Base-by-base conservation (phyloP, 2,888 invertebrate genomes). In the Lobophora halterata region DNA sequence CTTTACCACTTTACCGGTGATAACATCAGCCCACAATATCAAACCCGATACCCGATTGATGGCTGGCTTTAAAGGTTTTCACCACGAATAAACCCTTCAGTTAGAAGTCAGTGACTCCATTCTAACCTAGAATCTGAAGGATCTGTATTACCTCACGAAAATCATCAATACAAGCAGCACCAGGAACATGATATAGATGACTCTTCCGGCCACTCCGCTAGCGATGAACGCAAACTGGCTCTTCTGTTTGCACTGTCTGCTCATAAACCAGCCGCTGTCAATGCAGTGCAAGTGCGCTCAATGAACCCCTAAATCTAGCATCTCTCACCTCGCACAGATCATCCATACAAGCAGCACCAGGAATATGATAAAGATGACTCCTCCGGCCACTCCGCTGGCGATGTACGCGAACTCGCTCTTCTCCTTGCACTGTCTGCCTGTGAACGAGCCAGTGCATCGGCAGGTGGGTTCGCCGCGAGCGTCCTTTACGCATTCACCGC, bases 161-260 rank as follows among this genome's bases (percentile, higher is more conserved):
- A 97, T 97, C 97, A 97, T 97, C 97, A 97, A 97, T 58, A 97
- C 96, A 34, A 97, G 91, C 49, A 97, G 89, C 17, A 97, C 96
- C 60, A 97, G 92, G 78, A 97, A 92, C 65, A 97, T 97, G 56
- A 97, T 94, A 65, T 97, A 93, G 58, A 97, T 94, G 44, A 97
- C 97, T n/a, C 95, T 94, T 8, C 96, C 96, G 3, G 97, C 96
- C 49, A 97, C 96, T 5, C 97, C 97, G 25, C 97, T 97, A 33
- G 96, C 97, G 46, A 97, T 96, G 79, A 97, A 97, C 6, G 97
- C 97, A 74, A 97, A 97, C 69, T 97, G 96, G n/a, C 96, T 96
- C 74, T 97, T 96, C 61, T 96, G 95, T 2, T 93, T 90, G 67
- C 97, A 97, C 52, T 94, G 94, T 47, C 93, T 93, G 14, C 97